Base-by-base conservation (phyloP, 2,113 vertebrate species). In the Oryzias celebensis region DNA sequence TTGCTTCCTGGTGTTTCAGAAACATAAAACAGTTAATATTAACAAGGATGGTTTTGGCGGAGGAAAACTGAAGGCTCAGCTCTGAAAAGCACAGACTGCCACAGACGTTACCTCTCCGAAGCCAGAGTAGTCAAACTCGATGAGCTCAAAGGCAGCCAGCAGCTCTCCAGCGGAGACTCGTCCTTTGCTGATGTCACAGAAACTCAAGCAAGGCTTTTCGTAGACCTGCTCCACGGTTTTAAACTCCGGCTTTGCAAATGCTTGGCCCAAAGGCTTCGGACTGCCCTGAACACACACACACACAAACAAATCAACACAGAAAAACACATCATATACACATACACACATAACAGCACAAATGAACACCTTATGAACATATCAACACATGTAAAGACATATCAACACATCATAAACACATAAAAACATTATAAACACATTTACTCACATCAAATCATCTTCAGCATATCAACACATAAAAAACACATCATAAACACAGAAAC, bases 61-160 rank as follows among this genome's bases (percentile, higher is more conserved):
- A 20, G 20, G 20, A 20, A 20, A 20, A 20, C 20, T 20, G 20
- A 20, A 20, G 20, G 20, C 20, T 20, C 20, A 20, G 20, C 20
- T 20, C 20, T 20, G 20, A 20, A 20, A 20, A 20, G 20, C 20
- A 20, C 20, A 20, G 20, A 20, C 20, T 20, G 20, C 20, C 20
- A 55, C 20, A 58, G 45, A 49, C 8, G 3, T 90, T 82, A 98
- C 97, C 94, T 96, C 95, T 75, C 96, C 90, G 63, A 85, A 92
- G 2, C 91, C 85, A 5, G 91, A 92, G 82, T 95, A 96, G 82
- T 97, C 92, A 43, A 98, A 80, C 75, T 99, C 95, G 0, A 97
- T 95, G 65, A 99, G 90, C 73, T 98, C 96, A 51, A 99, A 96
- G 16, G 92, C 80, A 0, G 94, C 94, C 64, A 99, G 78, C 69